Evolutionary conservation across 2,888 invertebrate species (phyloP).

Genomic region (Torymus aiolomorphi): DNA sequence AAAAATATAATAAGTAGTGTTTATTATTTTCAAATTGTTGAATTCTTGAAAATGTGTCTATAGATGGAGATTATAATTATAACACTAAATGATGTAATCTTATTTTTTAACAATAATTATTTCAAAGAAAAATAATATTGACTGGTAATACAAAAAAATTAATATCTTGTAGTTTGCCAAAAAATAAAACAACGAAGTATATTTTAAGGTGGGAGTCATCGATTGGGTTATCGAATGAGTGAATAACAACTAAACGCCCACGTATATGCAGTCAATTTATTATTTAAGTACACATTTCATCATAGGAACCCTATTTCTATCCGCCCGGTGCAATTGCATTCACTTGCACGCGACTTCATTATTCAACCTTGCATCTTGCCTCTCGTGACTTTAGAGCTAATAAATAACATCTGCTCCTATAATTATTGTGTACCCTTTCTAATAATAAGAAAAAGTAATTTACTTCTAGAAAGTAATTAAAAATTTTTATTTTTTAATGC

Average conservation of each 20-base stretch:
- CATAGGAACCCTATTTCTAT: constrained; percentile 31
- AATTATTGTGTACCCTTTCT: background rate
- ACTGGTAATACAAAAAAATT: background rate
- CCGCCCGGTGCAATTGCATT: constrained; percentile 11
- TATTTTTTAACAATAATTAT: too few relatives aligned
- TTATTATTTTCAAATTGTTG: too few relatives aligned
- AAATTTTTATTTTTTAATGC: too few relatives aligned
- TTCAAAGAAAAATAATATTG: too few relatives aligned
- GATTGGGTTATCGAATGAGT: constrained; percentile 7
- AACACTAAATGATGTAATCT: too few relatives aligned
- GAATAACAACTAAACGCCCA: constrained; percentile 2
- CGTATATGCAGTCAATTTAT: constrained; percentile 6
- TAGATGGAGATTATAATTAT: too few relatives aligned
- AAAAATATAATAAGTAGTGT: too few relatives aligned
- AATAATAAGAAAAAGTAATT: background rate
- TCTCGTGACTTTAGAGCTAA: constrained; percentile 31
- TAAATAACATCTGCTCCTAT: background rate
- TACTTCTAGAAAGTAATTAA: too few relatives aligned
- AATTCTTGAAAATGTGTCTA: too few relatives aligned
- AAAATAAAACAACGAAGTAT: background rate
- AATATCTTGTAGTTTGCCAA: too few relatives aligned
- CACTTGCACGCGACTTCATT: constrained; percentile 32
- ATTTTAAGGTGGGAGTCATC: constrained; percentile 11
- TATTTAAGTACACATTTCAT: constrained; percentile 22
- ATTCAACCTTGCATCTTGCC: constrained; percentile 32